Percentiles rank a stretch among this genome's conserved stretches.
Evolutionary conservation across 2,113 vertebrate species (phyloP).

Genomic region (Motacilla alba): DNA sequence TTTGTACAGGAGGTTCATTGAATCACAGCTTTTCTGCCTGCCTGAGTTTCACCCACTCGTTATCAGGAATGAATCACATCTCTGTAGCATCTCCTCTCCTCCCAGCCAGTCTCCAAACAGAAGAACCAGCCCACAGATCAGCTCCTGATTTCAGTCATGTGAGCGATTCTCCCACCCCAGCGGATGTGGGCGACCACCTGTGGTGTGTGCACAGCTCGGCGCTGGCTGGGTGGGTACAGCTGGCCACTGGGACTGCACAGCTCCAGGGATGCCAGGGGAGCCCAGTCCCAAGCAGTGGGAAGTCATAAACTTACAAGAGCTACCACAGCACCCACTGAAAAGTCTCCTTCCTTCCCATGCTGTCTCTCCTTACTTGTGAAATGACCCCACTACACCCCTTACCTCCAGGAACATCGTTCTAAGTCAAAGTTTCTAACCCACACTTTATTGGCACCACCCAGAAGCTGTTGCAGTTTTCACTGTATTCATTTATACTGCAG

Average conservation of each 20-base stretch:
- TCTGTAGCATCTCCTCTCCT: conserved; percentile 13
- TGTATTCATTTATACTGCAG: neutral
- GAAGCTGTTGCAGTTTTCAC: neutral
- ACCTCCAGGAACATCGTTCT: neutral
- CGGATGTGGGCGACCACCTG: neutral
- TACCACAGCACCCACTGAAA: neutral
- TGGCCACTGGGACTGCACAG: neutral
- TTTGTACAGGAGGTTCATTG: conserved; percentile 22
- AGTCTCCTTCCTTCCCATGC: neutral
- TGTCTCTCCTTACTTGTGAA: neutral
- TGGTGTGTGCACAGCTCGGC: neutral
- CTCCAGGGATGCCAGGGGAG: neutral
- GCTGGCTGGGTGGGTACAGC: neutral
- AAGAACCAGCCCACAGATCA: conserved; percentile 30
- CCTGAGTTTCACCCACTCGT: neutral
- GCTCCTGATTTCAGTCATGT: conserved; percentile 4
- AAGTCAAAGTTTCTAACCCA: neutral
- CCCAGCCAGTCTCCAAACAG: conserved; percentile 25
- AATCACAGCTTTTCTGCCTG: conserved; percentile 43
- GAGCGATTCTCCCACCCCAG: neutral
- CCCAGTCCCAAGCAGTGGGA: neutral
- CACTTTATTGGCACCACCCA: neutral
- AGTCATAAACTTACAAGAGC: neutral
- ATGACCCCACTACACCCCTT: neutral
- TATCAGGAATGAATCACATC: conserved; percentile 52